phyloP scores from a whole-genome alignment of 2,113 vertebrate genomes.

The Barnardius zonarius region DNA sequence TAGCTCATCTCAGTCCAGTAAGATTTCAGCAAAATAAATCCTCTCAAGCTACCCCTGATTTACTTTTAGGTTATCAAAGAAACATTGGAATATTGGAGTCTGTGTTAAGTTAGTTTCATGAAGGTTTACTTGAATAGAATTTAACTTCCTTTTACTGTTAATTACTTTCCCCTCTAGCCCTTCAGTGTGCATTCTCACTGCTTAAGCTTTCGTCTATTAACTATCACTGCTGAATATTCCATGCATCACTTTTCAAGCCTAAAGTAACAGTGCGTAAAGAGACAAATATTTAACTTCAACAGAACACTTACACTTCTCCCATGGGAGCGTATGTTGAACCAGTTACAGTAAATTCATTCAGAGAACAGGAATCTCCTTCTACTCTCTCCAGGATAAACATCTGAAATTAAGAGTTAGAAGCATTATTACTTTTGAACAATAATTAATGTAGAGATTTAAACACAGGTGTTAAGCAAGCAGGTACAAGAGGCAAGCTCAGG shows the following conservation, averaged over 20 bases:
- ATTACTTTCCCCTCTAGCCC: not conserved
- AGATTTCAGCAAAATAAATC: not conserved
- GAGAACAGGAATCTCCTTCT: constrained; percentile 86
- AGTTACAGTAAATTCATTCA: constrained; percentile 93
- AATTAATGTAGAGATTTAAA: not conserved
- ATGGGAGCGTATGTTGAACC: constrained; percentile 95
- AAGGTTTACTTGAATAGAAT: not conserved
- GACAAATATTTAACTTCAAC: not conserved
- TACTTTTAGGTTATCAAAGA: not conserved
- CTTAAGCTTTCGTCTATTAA: not conserved
- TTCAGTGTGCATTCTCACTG: not conserved
- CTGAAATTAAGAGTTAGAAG: constrained; percentile 70
- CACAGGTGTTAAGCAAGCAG: not conserved
- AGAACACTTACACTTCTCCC: constrained; percentile 92
- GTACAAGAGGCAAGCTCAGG: not conserved
- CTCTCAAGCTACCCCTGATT: not conserved
- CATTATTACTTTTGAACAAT: not conserved
- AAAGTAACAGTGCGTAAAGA: not conserved
- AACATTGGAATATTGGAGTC: not conserved
- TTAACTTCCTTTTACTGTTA: not conserved
- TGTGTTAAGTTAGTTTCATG: not conserved
- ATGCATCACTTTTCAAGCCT: not conserved
- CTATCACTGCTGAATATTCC: not conserved
- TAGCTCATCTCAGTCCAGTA: not conserved
- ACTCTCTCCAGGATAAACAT: constrained; percentile 92